Evolutionary conservation across 2,888 invertebrate species (phyloP).

Genomic region (Lampropteryx suffumata): DNA sequence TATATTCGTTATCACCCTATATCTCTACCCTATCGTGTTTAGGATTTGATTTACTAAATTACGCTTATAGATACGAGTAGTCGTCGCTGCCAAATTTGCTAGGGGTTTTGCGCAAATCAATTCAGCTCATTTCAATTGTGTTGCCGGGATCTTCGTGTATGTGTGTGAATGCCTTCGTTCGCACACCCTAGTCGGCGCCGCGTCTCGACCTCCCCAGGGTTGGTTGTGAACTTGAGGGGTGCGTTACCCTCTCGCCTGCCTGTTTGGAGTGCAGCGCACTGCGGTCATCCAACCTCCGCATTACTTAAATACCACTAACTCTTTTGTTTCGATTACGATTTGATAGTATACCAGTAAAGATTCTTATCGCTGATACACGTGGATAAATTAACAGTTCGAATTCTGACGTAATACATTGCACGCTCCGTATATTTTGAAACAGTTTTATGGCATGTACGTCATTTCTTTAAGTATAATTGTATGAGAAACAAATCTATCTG

Average conservation of each 20-base stretch:
- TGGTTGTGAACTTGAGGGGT: slow-evolving; percentile 78
- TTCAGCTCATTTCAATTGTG: slow-evolving; percentile 44
- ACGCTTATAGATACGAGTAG: slow-evolving; percentile 6
- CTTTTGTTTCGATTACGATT: slow-evolving; percentile 27
- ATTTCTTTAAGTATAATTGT: not conserved
- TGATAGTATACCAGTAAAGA: slow-evolving; percentile 36
- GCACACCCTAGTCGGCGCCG: slow-evolving; percentile 44
- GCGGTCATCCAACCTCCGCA: slow-evolving; percentile 54
- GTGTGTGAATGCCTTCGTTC: slow-evolving; percentile 47
- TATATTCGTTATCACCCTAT: slow-evolving; percentile 6
- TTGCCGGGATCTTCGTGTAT: slow-evolving; percentile 42
- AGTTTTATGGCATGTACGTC: slow-evolving; percentile 5
- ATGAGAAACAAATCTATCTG: slow-evolving; percentile 1
- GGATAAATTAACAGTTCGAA: slow-evolving; percentile 36
- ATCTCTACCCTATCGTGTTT: slow-evolving; percentile 15
- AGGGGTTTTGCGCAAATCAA: slow-evolving; percentile 43
- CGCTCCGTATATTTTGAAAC: slow-evolving; percentile 32
- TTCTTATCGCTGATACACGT: slow-evolving; percentile 36
- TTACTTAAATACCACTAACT: slow-evolving; percentile 32
- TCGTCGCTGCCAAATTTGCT: slow-evolving; percentile 15
- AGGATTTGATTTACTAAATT: slow-evolving; percentile 30
- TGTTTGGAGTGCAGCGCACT: slow-evolving; percentile 42
- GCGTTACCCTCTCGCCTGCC: slow-evolving; percentile 65
- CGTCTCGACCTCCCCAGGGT: slow-evolving; percentile 60
- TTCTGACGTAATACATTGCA: slow-evolving; percentile 37